Conservation (phyloP, 2,113 vertebrate genomes). For the Mungos mungo region DNA sequence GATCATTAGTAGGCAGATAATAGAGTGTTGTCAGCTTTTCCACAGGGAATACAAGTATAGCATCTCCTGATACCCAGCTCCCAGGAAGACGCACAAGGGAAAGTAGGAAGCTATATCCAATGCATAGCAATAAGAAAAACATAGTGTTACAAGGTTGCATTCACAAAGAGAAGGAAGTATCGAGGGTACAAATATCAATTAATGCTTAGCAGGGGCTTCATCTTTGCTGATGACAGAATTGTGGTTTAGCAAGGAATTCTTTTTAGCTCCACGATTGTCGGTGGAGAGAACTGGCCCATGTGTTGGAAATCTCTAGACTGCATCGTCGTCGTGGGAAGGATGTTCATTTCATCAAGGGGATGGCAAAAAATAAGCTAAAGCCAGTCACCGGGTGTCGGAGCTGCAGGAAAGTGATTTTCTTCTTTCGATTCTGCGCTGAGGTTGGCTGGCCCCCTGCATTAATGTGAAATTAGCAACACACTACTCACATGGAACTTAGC, state of each 20-base stretch:
- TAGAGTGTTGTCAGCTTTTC: slow-evolving; percentile 58
- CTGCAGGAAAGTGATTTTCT: slow-evolving; percentile 71
- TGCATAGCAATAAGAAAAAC: neutral
- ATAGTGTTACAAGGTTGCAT: neutral
- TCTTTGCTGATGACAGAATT: neutral
- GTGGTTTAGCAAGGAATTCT: neutral
- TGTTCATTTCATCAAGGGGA: slow-evolving; percentile 65
- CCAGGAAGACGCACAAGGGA: neutral
- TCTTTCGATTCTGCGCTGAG: slow-evolving; percentile 77
- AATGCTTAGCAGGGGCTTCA: neutral
- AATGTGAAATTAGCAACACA: slow-evolving; percentile 85
- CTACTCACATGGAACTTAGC: slow-evolving; percentile 80
- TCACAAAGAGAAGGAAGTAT: neutral
- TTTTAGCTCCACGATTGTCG: neutral
- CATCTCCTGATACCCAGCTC: slow-evolving; percentile 5
- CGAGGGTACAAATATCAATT: neutral
- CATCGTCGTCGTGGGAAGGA: slow-evolving; percentile 28
- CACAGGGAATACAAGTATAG: neutral
- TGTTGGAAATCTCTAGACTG: neutral
- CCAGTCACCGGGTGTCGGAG: slow-evolving; percentile 59
- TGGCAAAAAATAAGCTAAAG: slow-evolving; percentile 55
- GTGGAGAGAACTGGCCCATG: neutral
- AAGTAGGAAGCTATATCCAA: slow-evolving; percentile 3
- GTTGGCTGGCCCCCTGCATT: slow-evolving; percentile 81
- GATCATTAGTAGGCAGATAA: slow-evolving; percentile 71